Conservation (phyloP, 2,797 vertebrate genomes). For the Urosaurus nigricauda region DNA sequence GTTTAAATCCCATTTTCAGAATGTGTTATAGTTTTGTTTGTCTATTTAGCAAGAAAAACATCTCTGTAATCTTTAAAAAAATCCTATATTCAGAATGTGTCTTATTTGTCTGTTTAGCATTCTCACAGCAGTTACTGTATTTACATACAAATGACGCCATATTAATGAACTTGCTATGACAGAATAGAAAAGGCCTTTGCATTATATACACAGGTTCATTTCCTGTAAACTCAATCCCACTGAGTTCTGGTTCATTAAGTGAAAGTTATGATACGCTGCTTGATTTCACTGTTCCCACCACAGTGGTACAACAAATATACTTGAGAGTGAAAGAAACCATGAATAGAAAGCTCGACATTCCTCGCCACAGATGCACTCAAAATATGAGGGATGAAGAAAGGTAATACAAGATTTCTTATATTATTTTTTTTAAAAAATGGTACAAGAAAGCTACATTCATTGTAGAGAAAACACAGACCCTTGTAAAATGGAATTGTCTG, state of each 20-base stretch:
- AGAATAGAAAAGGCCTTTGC: slow-evolving; percentile 28
- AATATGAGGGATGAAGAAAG: slow-evolving; percentile 27
- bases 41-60: neutral
- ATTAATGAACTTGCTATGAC: slow-evolving; percentile 13
- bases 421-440: slow-evolving; percentile 6
- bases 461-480: slow-evolving; percentile 63
- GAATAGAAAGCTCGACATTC: slow-evolving; percentile 68
- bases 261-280: slow-evolving; percentile 16
- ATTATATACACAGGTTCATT: slow-evolving; percentile 27
- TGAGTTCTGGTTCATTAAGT: slow-evolving; percentile 52
- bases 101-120: slow-evolving; percentile 16
- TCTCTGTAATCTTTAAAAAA: neutral
- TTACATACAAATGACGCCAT: slow-evolving; percentile 31
- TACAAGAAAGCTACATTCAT: slow-evolving; percentile 56
- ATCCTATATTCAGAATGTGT: neutral
- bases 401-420: slow-evolving; percentile 53
- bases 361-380: slow-evolving; percentile 57
- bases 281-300: slow-evolving; percentile 63
- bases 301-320: slow-evolving; percentile 47
- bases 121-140: neutral
- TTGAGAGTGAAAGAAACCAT: slow-evolving; percentile 57
- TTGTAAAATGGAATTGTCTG: slow-evolving; percentile 69
- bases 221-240: slow-evolving; percentile 35
- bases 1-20: neutral
- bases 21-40: neutral